Evolutionary conservation across 2,888 invertebrate species (phyloP).

Genomic region (Lottia scabra): DNA sequence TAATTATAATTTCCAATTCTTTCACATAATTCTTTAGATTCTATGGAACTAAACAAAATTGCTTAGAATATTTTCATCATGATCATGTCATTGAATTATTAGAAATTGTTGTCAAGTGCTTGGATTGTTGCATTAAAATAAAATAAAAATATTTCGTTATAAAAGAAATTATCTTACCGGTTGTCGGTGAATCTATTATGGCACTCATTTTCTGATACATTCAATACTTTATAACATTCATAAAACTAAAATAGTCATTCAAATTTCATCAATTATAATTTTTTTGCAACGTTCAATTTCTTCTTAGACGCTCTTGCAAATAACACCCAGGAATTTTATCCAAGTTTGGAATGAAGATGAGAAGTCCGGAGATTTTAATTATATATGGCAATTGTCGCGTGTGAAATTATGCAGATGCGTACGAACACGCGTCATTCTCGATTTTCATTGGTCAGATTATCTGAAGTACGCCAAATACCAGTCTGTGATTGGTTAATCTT

Average conservation of each 20-base stretch:
- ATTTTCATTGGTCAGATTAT: background rate
- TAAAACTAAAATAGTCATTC: background rate
- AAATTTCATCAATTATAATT: background rate
- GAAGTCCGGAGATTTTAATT: background rate
- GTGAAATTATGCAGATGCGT: conserved; percentile 1
- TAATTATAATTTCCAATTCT: too few species aligned
- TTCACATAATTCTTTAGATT: too few species aligned
- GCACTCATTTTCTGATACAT: background rate
- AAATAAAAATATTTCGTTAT: background rate
- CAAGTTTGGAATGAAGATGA: background rate
- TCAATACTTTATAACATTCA: background rate
- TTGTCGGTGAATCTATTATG: background rate
- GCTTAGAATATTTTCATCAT: too few species aligned
- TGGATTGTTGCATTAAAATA: background rate
- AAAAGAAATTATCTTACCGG: background rate
- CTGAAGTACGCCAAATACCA: background rate
- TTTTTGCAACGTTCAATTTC: too few species aligned
- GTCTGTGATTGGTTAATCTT: background rate
- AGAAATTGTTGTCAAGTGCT: too few species aligned
- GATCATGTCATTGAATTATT: too few species aligned
- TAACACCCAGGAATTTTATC: too few species aligned
- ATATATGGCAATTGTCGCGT: background rate
- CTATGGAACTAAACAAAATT: too few species aligned
- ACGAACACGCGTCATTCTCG: background rate
- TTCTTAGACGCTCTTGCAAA: too few species aligned